Evolutionary conservation across 2,888 invertebrate species (phyloP), one percentile per base, ranked within the genome.

Genomic region (Bugulina stolonifera): DNA sequence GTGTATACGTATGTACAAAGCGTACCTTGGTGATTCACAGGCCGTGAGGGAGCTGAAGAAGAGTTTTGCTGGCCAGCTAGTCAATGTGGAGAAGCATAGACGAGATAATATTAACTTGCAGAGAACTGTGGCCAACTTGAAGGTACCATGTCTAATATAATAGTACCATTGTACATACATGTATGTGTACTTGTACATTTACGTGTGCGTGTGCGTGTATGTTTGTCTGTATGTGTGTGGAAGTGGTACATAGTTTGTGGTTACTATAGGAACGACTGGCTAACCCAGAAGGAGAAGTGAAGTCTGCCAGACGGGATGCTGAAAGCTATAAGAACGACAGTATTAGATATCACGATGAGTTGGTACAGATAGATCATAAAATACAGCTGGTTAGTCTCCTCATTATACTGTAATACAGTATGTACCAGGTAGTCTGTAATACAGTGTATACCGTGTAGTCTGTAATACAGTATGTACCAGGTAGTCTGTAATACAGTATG

Each of bases 281-380:
- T 25, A 57, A 57, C 25, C 57, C 57, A 22, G 57, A 57, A 57
- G 57, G 57, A n/a, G 23, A 25, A n/a, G 25, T 57, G n/a, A 57
- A n/a, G 57, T 5, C 5, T n/a, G 57, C 57, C 57, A 22, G 25
- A 25, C 3, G 5, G 23, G 3, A 3, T n/a, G 23, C 5, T 5
- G 23, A 57, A n/a, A 5, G 25, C 5, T 22, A 22, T 25, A 57
- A 57, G 57, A 25, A n/a, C 3, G 57, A 57, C 23, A 57, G 57
- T 57, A n/a, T 14, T 5, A 57, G 25, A n/a, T 57, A 57, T 57
- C 57, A 57, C 57, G 57, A 57, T n/a, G 57, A 57, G 23, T n/a
- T 57, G 3, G 23, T 14, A 14, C 3, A 23, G 25, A 57, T 57
- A 5, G 57, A 57, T n/a, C 10, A 57, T n/a, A 57, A 57, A n/a